Conservation (phyloP, 2,113 vertebrate genomes). For the Anarrhichthys ocellatus region DNA sequence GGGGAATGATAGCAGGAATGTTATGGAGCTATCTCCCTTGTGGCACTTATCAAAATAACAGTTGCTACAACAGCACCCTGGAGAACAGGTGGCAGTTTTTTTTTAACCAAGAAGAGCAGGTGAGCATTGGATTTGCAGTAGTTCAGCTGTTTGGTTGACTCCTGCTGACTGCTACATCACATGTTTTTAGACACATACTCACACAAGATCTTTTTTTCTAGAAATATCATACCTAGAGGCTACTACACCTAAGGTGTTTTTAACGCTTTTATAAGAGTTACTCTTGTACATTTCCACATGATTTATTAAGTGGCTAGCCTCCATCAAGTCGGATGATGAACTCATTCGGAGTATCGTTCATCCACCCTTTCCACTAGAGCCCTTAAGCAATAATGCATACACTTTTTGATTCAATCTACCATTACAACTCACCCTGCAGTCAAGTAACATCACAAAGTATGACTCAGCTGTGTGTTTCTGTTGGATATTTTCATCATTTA, state of each 20-base stretch:
- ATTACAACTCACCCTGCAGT: constrained; percentile 48
- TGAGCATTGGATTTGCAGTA: constrained; percentile 45
- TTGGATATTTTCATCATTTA: constrained; percentile 42
- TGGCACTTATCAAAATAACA: constrained; percentile 65
- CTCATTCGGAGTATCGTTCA: constrained; percentile 42
- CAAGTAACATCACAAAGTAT: constrained; percentile 48
- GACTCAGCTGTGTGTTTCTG: constrained; percentile 52
- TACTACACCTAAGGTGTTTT: constrained; percentile 1
- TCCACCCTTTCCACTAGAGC: constrained; percentile 25
- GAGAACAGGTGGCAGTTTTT: constrained; percentile 73
- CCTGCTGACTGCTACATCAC: constrained; percentile 31
- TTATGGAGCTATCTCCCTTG: constrained; percentile 43
- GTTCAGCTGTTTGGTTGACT: constrained; percentile 50
- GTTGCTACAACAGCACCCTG: constrained; percentile 63
- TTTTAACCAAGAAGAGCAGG: constrained; percentile 69
- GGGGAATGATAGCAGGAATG: constrained; percentile 33
- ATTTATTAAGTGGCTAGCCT: constrained; percentile 32
- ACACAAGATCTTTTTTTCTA: background rate
- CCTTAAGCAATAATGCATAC: constrained; percentile 45
- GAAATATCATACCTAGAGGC: background rate
- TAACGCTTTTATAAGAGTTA: constrained; percentile 24
- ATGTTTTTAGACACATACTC: constrained; percentile 4
- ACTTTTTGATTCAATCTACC: constrained; percentile 49
- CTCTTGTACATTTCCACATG: constrained; percentile 29
- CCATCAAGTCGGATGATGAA: constrained; percentile 42